Evolutionary conservation across 2,888 invertebrate genomes (phyloP).

Genomic region (Drosophila fulvimacula): DNA sequence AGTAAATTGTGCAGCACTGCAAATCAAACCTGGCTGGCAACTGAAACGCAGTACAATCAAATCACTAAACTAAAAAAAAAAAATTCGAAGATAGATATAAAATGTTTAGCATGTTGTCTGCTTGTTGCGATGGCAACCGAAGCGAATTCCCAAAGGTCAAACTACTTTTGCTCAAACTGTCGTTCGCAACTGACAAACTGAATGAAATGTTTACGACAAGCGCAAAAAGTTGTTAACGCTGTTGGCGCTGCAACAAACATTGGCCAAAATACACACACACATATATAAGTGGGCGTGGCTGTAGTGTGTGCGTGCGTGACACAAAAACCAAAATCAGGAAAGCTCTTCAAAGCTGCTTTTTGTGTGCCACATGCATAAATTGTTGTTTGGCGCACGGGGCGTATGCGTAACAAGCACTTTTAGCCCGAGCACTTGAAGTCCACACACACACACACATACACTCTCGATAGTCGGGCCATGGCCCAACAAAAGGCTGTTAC

Average conservation of each 20-base stretch:
- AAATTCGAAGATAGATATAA: not conserved
- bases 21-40: slow-evolving; percentile 11
- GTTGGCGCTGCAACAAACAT: slow-evolving; percentile 34
- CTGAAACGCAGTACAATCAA: slow-evolving; percentile 18
- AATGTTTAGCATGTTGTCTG: slow-evolving; percentile 15
- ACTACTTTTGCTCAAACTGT: slow-evolving; percentile 59
- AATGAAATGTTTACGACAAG: slow-evolving; percentile 61
- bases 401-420: slow-evolving; percentile 69
- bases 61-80: not conserved
- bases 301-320: slow-evolving; percentile 21
- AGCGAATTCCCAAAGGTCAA: slow-evolving; percentile 60
- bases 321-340: slow-evolving; percentile 55
- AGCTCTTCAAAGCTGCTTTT: slow-evolving; percentile 47
- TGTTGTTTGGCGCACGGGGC: slow-evolving; percentile 70
- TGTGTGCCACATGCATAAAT: slow-evolving; percentile 40
- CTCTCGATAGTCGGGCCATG: slow-evolving; percentile 33
- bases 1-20: not conserved
- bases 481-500: slow-evolving; percentile 51
- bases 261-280: slow-evolving; percentile 19
- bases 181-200: slow-evolving; percentile 47
- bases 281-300: slow-evolving; percentile 37
- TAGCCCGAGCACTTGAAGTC: slow-evolving; percentile 47
- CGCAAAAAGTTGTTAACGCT: slow-evolving; percentile 51
- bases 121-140: slow-evolving; percentile 25
- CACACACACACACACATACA: slow-evolving; percentile 17